phyloP scores from a whole-genome alignment of 2,113 vertebrate species.

The Aleadryas rufinucha region DNA sequence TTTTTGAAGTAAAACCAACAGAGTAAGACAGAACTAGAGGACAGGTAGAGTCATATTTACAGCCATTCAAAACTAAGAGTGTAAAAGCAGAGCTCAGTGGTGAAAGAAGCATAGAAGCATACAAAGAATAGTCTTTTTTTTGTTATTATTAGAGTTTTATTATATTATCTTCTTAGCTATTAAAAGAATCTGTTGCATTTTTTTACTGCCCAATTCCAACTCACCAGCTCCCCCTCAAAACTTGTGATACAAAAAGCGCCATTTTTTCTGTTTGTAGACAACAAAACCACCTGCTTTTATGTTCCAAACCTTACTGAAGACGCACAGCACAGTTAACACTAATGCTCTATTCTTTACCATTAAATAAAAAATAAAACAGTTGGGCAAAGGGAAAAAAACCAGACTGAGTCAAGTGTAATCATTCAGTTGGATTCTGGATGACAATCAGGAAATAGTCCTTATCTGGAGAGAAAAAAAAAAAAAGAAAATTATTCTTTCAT shows the following conservation, averaged over 20 bases:
- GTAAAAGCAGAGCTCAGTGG: neutral
- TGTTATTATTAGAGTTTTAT: neutral
- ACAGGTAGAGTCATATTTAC: neutral
- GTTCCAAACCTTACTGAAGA: neutral
- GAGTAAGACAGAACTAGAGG: neutral
- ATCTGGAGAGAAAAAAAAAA: slow-evolving; percentile 74
- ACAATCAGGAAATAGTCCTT: slow-evolving; percentile 98
- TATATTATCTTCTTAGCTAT: neutral
- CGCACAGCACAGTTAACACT: slow-evolving; percentile 15
- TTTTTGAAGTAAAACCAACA: neutral
- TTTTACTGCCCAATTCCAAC: neutral
- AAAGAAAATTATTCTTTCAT: neutral
- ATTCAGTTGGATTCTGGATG: slow-evolving; percentile 93
- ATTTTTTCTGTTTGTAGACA: neutral
- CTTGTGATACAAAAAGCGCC: neutral
- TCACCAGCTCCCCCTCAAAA: neutral
- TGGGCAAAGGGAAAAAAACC: neutral
- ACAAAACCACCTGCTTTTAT: neutral
- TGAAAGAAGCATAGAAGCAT: neutral
- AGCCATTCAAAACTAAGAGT: neutral
- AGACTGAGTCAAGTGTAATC: neutral
- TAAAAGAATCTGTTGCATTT: neutral
- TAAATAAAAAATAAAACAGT: slow-evolving; percentile 57
- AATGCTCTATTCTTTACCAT: slow-evolving; percentile 28
- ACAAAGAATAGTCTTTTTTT: neutral